Evolutionary conservation across 1,140 invertebrate species (phyloP), one percentile per base, ranked within the genome.

Genomic region (Cyclina sinensis): DNA sequence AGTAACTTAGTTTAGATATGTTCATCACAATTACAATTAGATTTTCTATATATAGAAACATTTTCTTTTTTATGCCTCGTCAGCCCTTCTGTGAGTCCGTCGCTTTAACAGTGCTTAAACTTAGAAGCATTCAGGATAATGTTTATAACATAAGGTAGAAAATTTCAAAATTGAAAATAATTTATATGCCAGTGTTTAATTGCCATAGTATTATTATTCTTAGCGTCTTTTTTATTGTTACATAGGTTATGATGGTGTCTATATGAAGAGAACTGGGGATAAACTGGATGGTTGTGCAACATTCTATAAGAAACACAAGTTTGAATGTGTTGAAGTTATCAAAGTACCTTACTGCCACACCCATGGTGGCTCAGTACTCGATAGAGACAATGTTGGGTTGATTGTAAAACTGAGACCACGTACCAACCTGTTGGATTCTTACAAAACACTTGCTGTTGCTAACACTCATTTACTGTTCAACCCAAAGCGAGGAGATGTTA

Each of bases 381-480:
- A 98, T 93, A 96, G 98, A 32, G 98, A 99, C 90, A 99, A 99
- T 95, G 97, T 99, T 51, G 98, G 97, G 0, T 93, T 99, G 37
- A 96, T 99, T 59, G 97, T 97, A 3, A 97, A 98, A 93, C 96
- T 99, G 37, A 88, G 84, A 57, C 93, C 93, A 18, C 27, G 30
- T 16, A 54, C 74, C 39, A 11, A 16, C 3, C 37, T 21, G 24
- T 11, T 62, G 16, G 7, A 30, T 57, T 65, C 81, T 11, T 18
- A 89, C 43, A 89, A 90, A 76, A 16, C 7, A 39, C 95, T 98
- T 73, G 96, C 98, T 32, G 96, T 99, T 0, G 98, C 98, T 12
- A 99, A 98, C 5, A 99, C 99, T 0, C 99, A 99, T 96, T 96
- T 99, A n/a, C 95, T 99, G 14, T 99, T 98, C 94, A 99, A 99